These are phyloP conservation scores for Hemicrepidius hirtus DNA, from an alignment of 2,888 invertebrate species.

Conservation along the genomic window DNA sequence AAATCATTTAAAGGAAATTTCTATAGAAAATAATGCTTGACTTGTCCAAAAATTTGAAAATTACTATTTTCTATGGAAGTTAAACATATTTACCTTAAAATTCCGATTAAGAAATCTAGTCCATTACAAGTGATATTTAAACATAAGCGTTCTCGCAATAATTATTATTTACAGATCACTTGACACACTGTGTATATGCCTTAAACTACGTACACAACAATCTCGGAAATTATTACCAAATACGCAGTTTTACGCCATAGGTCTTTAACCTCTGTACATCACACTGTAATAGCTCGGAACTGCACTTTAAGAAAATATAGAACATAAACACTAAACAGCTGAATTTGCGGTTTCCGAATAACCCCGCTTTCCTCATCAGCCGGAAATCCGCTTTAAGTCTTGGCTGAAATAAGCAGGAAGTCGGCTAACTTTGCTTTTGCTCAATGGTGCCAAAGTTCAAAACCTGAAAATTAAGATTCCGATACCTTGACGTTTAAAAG, in stretches of 20 bases:
- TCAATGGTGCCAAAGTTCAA: conserved; percentile 1
- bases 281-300: conserved; percentile 2
- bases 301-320: conserved; percentile 25
- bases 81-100: background rate
- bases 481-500: background rate
- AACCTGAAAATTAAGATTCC: conserved; percentile 5
- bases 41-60: too few relatives aligned
- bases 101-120: conserved; percentile 27
- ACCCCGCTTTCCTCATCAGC: conserved; percentile 18
- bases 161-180: conserved; percentile 37
- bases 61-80: too few relatives aligned
- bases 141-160: conserved; percentile 17
- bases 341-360: conserved; percentile 28
- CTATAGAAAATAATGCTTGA: conserved; percentile 1
- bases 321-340: conserved; percentile 9
- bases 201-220: conserved; percentile 25
- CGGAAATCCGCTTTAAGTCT: conserved; percentile 28
- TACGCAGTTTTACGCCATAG: conserved; percentile 21
- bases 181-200: conserved; percentile 10
- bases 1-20: background rate
- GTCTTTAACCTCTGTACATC: conserved; percentile 41
- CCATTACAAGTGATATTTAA: conserved; percentile 14
- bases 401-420: conserved; percentile 9
- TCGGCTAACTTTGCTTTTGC: conserved; percentile 16
- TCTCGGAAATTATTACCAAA: conserved; percentile 31